Evolutionary conservation across 2,113 vertebrate genomes (phyloP).

Genomic region (Cyprinus carpio): DNA sequence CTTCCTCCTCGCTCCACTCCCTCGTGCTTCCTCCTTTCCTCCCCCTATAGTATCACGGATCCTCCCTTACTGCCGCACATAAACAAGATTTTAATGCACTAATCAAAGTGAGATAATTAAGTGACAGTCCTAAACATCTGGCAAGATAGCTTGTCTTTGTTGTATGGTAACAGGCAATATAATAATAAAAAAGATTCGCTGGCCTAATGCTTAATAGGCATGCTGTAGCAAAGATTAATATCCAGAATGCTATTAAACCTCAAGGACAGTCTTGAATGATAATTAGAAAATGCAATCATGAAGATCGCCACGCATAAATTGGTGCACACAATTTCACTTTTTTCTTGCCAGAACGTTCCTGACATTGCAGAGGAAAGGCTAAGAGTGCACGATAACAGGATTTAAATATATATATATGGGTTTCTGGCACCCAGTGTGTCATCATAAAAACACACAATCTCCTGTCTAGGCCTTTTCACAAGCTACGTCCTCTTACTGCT

Average conservation of each 20-base stretch:
- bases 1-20: neutral
- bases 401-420: neutral
- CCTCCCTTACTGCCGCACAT: conserved; percentile 56
- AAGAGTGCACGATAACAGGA: conserved; percentile 23
- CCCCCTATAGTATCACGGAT: conserved; percentile 15
- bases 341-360: conserved; percentile 51
- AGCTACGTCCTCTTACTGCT: conserved; percentile 21
- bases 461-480: conserved; percentile 40
- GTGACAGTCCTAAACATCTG: conserved; percentile 67
- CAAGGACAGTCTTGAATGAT: conserved; percentile 79
- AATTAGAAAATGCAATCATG: conserved; percentile 82
- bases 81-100: conserved; percentile 70
- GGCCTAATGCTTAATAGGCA: conserved; percentile 73
- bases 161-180: conserved; percentile 69
- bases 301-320: conserved; percentile 76
- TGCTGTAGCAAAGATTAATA: conserved; percentile 78
- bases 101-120: conserved; percentile 67
- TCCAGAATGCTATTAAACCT: conserved; percentile 79
- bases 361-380: conserved; percentile 59
- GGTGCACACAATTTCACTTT: conserved; percentile 64
- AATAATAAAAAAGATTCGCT: conserved; percentile 64
- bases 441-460: conserved; percentile 42
- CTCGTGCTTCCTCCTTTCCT: neutral
- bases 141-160: conserved; percentile 54
- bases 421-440: conserved; percentile 41